Evolutionary conservation across 2,888 invertebrate species (phyloP).

Genomic region (Drosophila macrothrix): DNA sequence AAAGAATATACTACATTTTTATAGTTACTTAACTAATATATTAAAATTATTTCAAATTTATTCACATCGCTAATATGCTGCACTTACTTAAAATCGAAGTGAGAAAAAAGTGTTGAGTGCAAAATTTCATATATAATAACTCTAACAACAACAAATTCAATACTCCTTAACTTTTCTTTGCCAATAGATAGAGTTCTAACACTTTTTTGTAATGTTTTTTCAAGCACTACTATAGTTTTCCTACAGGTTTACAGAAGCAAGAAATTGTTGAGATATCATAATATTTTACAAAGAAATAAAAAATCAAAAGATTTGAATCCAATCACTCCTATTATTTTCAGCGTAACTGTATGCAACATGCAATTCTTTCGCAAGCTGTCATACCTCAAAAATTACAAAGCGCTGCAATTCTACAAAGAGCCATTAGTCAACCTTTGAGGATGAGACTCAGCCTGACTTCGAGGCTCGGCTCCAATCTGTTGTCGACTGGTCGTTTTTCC

Average conservation of each 20-base stretch:
- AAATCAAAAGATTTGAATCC: not conserved
- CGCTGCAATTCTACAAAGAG: constrained; percentile 8
- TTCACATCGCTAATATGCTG: too few species aligned
- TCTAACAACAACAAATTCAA: not conserved
- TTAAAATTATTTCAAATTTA: too few species aligned
- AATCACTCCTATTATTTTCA: not conserved
- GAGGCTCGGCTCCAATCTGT: constrained; percentile 4
- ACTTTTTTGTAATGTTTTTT: not conserved
- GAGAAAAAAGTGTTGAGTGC: too few species aligned
- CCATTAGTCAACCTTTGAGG: constrained; percentile 30
- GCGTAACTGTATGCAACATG: not conserved
- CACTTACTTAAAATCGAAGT: too few species aligned
- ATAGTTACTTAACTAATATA: too few species aligned
- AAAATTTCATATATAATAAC: too few species aligned
- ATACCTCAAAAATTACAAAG: constrained; percentile 8
- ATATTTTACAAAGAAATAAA: not conserved
- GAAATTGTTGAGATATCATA: not conserved
- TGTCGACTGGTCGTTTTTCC: constrained; percentile 25
- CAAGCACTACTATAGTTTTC: not conserved
- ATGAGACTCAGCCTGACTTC: not conserved
- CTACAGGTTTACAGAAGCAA: not conserved
- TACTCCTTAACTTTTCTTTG: not conserved
- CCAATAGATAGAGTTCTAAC: not conserved
- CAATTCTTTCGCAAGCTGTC: constrained; percentile 28
- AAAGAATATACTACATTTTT: too few species aligned